phyloP scores from a whole-genome alignment of 2,888 invertebrate species.

The Baronia brevicornis region DNA sequence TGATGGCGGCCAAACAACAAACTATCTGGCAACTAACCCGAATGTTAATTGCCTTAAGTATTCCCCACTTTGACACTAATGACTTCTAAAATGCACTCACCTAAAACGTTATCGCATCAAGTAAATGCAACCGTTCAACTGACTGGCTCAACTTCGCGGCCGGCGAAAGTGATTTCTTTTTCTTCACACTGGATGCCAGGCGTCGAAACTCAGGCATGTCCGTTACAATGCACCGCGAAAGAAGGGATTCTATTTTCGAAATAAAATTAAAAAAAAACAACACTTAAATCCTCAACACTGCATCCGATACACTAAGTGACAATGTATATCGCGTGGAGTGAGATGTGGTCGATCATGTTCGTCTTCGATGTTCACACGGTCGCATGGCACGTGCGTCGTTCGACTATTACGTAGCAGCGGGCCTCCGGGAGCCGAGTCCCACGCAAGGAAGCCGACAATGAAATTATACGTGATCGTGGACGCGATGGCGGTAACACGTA shows the following conservation, averaged over 20 bases:
- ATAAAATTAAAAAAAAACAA: too few relatives aligned
- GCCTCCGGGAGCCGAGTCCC: conserved; percentile 31
- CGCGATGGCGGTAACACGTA: conserved; percentile 24
- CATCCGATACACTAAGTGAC: conserved; percentile 35
- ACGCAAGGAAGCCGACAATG: conserved; percentile 46
- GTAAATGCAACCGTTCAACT: conserved; percentile 47
- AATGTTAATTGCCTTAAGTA: conserved; percentile 31
- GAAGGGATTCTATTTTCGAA: conserved; percentile 32
- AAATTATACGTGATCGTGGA: conserved; percentile 24
- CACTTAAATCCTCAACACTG: conserved; percentile 62
- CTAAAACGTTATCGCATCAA: conserved; percentile 73
- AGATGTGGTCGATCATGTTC: conserved; percentile 26
- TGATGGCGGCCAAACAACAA: conserved; percentile 12
- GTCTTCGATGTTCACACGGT: conserved; percentile 37
- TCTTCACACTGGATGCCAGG: conserved; percentile 65
- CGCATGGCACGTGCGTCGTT: conserved; percentile 39
- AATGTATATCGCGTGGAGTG: conserved; percentile 11
- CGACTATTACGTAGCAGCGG: conserved; percentile 32
- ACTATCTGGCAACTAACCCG: conserved; percentile 18
- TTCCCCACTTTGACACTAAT: conserved; percentile 44
- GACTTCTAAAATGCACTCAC: conserved; percentile 52
- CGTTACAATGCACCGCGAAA: conserved; percentile 47
- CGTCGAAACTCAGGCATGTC: conserved; percentile 67
- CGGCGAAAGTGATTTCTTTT: conserved; percentile 59
- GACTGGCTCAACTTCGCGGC: conserved; percentile 43